Evolutionary conservation across 2,797 vertebrate genomes (phyloP), one percentile per base, ranked within the genome.

Genomic region (Dendrocincla fuliginosa): DNA sequence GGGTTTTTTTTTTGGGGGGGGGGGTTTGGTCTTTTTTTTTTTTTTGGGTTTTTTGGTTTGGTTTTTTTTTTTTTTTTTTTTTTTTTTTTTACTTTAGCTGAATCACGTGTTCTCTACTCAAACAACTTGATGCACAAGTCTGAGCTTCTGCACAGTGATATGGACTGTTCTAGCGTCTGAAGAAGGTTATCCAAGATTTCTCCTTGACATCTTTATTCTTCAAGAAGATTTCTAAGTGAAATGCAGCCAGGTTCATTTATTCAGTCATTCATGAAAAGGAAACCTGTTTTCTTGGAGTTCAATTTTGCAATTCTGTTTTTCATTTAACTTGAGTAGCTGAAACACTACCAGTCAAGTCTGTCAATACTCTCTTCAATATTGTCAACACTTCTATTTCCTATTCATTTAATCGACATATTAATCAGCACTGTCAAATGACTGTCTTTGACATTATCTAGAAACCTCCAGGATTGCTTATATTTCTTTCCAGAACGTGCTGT

Each of bases 41-140:
- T 41, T 41, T 41, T 41, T 41, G 15, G 39, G 14, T 13, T 39
- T 39, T 41, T 16, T 41, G 39, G 41, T 41, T 41, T 41, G 46
- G 20, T 23, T 41, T 41, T 16, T 6, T 16, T 41, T 41, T 6
- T 16, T 41, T 16, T 41, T 6, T 41, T 41, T 41, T 41, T 41
- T 41, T 41, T 6, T 41, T 41, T 41, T 41, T 41, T 41, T 41
- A 28, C 27, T 50, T 50, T 27, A 28, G 25, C 7, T 87, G 24
- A 33, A 14, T 33, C 52, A 67, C 2, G 0, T 63, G 11, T 42
- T 57, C 6, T 16, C 3, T 60, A 8, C 55, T 85, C 41, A 85
- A 6, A 3, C 6, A 47, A 4, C 4, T 1, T 42, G 6, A 22
- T 65, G 9, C 3, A 20, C 12, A 27, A 57, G 3, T 33, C 9